Base-by-base conservation (phyloP, 2,797 vertebrate species). In the Phylloscopus collybita region DNA sequence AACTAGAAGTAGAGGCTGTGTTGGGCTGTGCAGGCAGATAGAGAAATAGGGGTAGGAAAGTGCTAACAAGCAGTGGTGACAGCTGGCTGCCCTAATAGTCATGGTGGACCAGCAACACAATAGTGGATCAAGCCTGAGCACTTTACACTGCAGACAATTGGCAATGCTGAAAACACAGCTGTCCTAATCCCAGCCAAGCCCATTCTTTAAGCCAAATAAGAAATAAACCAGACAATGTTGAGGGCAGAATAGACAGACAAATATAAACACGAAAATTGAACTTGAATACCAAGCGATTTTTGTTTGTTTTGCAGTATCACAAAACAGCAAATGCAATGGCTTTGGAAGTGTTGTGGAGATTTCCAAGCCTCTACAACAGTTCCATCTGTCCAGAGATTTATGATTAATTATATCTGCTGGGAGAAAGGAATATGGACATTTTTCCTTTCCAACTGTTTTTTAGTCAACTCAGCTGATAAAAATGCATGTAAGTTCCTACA, bases 111-210 rank as follows among this genome's bases (percentile, higher is more conserved):
- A 89, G 71, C 67, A 82, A 14, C 45, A 81, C 50, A 81, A 30
- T 9, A 51, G 86, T 13, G 65, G 92, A 76, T 75, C 53, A 42
- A 91, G 65, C 21, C 75, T 86, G 73, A 90, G 81, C 60, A 44
- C 32, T 59, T 27, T 4, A 80, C 89, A 66, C 67, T 86, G 86
- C 80, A 97, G 74, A 91, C 80, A 93, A 40, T 3, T 89, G 84
- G 62, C 23, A 59, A 4, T 66, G 70, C 69, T 85, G 73, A 86
- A 96, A 97, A 92, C 95, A 88, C 92, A 96, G 94, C 97, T 95
- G 88, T 73, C 92, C 96, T 85, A 54, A 82, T 89, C 90, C 91
- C 60, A 73, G 40, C 50, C 75, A 93, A 60, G 78, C 65, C 74
- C 61, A 13, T 61, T 49, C 70, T 95, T 94, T 81, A 80, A 94